Percentiles rank a stretch among this genome's conserved stretches.
These are phyloP conservation scores for Meteorus cinctellus DNA, from an alignment of 2,888 invertebrate genomes.

Conservation along the genomic window DNA sequence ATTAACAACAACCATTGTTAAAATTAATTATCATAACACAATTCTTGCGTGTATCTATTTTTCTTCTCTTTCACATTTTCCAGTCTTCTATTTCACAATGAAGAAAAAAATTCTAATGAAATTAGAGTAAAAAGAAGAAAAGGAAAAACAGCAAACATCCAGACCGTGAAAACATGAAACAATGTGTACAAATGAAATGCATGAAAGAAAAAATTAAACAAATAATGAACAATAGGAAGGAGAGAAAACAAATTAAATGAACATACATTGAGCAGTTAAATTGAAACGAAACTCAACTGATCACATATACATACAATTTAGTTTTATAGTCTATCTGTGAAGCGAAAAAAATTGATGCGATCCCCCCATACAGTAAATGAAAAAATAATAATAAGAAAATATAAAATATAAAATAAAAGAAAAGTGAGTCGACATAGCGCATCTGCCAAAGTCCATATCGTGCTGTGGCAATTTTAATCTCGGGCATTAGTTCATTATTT, in stretches of 20 bases:
- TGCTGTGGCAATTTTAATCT: constrained; percentile 51
- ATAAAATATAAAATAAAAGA: background rate
- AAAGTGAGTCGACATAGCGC: constrained; percentile 30
- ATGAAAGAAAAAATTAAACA: background rate
- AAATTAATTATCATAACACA: background rate
- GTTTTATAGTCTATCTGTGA: background rate
- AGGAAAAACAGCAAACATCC: background rate
- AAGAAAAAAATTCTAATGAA: background rate
- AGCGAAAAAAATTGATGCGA: background rate
- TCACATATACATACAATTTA: background rate
- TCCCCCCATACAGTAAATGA: background rate
- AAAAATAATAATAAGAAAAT: constrained; percentile 12
- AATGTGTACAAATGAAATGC: background rate
- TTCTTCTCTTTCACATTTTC: background rate
- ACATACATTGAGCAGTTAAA: background rate
- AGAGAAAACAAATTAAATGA: background rate
- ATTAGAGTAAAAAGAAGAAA: background rate
- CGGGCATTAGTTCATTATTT: constrained; percentile 54
- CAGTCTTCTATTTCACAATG: background rate
- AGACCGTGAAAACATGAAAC: background rate
- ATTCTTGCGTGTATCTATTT: background rate
- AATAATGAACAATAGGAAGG: background rate
- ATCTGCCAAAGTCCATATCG: constrained; percentile 43
- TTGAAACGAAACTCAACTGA: background rate
- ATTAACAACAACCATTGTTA: background rate